A percentile compares a stretch with the other conserved stretches of the same genome.
Evolutionary conservation across 2,113 vertebrate species (phyloP).

Genomic region (Oriolus oriolus): DNA sequence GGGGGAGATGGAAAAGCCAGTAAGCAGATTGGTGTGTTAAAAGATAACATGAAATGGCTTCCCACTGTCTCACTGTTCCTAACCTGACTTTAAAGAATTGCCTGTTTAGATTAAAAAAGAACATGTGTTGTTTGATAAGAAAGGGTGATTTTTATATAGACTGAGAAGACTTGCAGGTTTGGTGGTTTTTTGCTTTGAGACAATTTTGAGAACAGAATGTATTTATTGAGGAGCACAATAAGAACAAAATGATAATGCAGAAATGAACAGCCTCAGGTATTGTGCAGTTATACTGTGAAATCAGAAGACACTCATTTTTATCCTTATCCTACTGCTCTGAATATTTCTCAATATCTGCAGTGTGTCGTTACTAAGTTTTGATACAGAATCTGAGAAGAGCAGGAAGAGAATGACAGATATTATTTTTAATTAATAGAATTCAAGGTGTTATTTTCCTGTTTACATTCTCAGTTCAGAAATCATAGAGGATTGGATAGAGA

Average conservation of each 20-base stretch:
- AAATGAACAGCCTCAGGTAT: neutral
- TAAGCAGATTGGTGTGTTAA: neutral
- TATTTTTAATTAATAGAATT: neutral
- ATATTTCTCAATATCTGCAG: neutral
- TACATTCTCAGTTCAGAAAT: neutral
- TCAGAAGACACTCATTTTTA: neutral
- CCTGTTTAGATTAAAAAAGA: neutral
- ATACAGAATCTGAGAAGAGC: neutral
- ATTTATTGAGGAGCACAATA: neutral
- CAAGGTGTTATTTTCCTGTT: neutral
- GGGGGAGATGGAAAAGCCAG: neutral
- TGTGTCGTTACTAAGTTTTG: neutral
- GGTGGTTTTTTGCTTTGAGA: neutral
- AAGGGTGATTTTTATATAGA: neutral
- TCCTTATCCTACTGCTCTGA: neutral
- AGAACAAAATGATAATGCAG: neutral
- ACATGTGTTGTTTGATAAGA: neutral
- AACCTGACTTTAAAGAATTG: neutral
- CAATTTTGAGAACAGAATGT: neutral
- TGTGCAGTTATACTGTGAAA: neutral
- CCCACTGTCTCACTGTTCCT: neutral
- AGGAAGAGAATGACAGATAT: neutral
- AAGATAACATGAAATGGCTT: neutral
- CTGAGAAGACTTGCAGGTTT: neutral
- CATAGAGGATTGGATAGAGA: neutral